A percentile compares a stretch with the other conserved stretches of the same genome.
Evolutionary conservation across 1,140 invertebrate species (phyloP).

Genomic region (Drosophila bifasciata): DNA sequence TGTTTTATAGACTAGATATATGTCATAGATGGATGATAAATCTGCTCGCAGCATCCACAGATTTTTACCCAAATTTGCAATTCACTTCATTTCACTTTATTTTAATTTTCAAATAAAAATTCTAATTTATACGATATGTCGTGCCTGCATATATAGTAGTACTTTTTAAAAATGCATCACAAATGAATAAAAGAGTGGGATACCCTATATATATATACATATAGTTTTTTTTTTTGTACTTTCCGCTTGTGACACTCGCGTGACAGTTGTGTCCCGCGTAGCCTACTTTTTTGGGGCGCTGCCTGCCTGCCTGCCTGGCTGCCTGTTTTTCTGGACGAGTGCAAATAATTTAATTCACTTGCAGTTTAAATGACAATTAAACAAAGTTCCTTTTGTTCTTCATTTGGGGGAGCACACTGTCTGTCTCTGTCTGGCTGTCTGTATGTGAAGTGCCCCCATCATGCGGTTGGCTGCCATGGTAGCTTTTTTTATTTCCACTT

Average conservation of each 20-base stretch:
- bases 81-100: no score
- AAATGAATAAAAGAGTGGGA: constrained; percentile 9
- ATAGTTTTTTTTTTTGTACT: constrained; percentile 5
- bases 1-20: no score
- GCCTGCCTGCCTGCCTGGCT: constrained; percentile 25
- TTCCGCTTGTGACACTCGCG: neutral
- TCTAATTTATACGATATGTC: neutral
- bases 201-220: no score
- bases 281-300: constrained; percentile 22
- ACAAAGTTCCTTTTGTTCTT: constrained; percentile 46
- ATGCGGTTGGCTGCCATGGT: constrained; percentile 29
- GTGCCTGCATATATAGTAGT: no score
- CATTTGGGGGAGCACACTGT: neutral
- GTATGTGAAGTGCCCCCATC: constrained; percentile 54
- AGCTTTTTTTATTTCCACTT: constrained; percentile 7
- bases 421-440: constrained; percentile 28
- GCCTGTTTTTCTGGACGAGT: constrained; percentile 39
- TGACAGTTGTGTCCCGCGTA: constrained; percentile 1
- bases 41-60: no score
- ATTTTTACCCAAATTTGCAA: no score
- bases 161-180: no score
- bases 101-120: neutral
- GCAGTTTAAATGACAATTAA: constrained; percentile 62
- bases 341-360: constrained; percentile 71
- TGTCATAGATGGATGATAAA: no score